phyloP scores from a whole-genome alignment of 2,797 vertebrate species.

The Onychomys torridus region DNA sequence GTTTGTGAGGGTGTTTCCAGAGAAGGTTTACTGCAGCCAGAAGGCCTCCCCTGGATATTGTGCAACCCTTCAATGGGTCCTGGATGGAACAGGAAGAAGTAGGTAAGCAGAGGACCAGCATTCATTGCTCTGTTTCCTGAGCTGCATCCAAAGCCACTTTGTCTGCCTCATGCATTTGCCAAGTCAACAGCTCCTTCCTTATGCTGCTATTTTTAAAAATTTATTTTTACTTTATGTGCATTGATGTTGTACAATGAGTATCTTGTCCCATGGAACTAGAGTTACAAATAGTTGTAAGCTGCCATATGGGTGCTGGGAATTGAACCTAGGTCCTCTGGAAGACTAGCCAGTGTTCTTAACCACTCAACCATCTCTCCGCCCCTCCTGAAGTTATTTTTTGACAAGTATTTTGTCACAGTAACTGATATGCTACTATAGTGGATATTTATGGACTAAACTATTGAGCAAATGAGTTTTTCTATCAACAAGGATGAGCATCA shows the following conservation, averaged over 20 bases:
- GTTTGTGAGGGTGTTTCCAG: background rate
- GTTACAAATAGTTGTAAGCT: too few species aligned
- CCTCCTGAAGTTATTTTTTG: too few species aligned
- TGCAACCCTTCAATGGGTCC: background rate
- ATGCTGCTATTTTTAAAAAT: too few species aligned
- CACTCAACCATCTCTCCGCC: too few species aligned
- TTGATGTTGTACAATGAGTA: too few species aligned
- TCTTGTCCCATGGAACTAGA: too few species aligned
- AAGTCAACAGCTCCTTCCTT: background rate
- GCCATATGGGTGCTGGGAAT: too few species aligned
- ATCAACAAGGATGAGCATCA: background rate
- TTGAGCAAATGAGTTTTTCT: background rate
- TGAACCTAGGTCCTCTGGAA: too few species aligned
- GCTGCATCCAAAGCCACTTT: background rate
- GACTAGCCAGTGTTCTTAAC: too few species aligned
- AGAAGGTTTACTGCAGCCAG: background rate
- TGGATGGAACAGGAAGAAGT: background rate
- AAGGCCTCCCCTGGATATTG: background rate
- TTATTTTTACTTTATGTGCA: too few species aligned
- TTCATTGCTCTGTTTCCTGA: background rate
- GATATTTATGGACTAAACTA: background rate
- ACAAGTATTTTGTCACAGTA: background rate
- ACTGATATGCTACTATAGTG: background rate
- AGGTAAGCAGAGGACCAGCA: background rate
- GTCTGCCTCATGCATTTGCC: background rate